These are phyloP conservation scores for Parnassius orleans DNA, from an alignment of 2,888 invertebrate genomes.

Conservation along the genomic window DNA sequence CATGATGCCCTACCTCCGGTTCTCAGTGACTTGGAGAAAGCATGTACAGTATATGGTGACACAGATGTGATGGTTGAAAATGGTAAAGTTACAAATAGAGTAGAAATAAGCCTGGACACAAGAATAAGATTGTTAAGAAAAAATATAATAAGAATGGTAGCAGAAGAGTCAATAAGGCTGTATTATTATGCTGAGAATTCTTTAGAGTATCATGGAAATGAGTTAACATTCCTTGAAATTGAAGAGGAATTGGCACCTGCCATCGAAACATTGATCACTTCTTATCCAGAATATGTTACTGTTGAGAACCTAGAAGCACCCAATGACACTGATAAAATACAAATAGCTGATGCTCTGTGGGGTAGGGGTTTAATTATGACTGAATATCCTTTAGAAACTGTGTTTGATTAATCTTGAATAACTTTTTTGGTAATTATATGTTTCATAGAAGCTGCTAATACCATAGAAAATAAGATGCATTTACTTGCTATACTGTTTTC, in stretches of 20 bases:
- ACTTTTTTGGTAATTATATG: too few relatives aligned
- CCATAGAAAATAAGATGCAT: neutral
- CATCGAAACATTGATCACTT: conserved; percentile 84
- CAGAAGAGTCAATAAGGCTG: conserved; percentile 83
- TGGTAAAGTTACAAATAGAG: conserved; percentile 83
- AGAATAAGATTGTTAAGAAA: conserved; percentile 80
- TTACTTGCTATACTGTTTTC: too few relatives aligned
- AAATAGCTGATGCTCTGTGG: conserved; percentile 87
- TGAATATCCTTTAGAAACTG: conserved; percentile 78
- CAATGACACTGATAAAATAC: conserved; percentile 83
- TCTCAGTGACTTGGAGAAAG: conserved; percentile 83
- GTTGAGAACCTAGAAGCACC: conserved; percentile 87
- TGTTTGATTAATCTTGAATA: conserved; percentile 57
- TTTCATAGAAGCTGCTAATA: neutral
- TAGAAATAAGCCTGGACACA: conserved; percentile 84
- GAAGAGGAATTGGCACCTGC: conserved; percentile 84
- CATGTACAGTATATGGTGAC: conserved; percentile 86
- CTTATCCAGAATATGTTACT: conserved; percentile 88
- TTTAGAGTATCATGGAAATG: conserved; percentile 90
- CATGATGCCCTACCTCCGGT: conserved; percentile 94
- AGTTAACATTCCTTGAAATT: conserved; percentile 86
- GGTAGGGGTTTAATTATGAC: conserved; percentile 90
- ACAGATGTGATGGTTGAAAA: conserved; percentile 84
- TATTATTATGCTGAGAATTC: conserved; percentile 94
- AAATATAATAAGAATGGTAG: conserved; percentile 82